Conservation (phyloP, 1,140 invertebrate genomes). For the Zaprionus taronus region DNA sequence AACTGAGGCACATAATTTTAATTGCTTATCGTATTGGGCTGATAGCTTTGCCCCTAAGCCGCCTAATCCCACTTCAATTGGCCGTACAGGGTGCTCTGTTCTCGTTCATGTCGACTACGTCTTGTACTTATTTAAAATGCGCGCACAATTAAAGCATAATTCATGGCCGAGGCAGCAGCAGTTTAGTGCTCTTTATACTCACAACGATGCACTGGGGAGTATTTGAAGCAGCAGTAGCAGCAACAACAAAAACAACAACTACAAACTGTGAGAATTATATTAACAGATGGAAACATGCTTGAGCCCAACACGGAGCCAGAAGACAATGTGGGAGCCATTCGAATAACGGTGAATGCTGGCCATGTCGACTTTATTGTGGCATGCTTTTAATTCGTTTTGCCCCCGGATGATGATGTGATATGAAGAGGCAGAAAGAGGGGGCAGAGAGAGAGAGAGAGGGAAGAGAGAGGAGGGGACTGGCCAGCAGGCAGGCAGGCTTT, state of each 20-base stretch:
- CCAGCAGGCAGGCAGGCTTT: slow-evolving; percentile 1
- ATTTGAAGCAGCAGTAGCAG: slow-evolving; percentile 64
- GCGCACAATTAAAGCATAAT: slow-evolving; percentile 78
- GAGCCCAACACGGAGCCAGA: slow-evolving; percentile 8
- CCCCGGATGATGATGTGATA: slow-evolving; percentile 32
- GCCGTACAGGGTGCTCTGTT: background rate
- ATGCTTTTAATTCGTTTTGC: slow-evolving; percentile 69
- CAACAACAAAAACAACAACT: slow-evolving; percentile 43
- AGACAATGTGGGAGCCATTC: slow-evolving; percentile 48
- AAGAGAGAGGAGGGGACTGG: background rate
- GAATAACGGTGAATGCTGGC: slow-evolving; percentile 46
- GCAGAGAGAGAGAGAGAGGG: background rate
- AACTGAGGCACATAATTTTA: background rate
- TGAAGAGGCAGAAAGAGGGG: background rate
- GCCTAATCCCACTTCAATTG: background rate
- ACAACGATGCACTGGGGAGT: slow-evolving; percentile 74
- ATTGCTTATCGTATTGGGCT: background rate
- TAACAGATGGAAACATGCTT: slow-evolving; percentile 17
- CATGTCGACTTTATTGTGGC: slow-evolving; percentile 65
- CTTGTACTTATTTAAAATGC: slow-evolving; percentile 53
- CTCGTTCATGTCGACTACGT: background rate
- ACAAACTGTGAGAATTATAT: slow-evolving; percentile 38
- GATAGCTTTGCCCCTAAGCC: background rate
- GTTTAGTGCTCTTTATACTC: slow-evolving; percentile 77
- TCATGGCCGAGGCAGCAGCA: slow-evolving; percentile 65